Base-by-base conservation (phyloP, 2,888 invertebrate genomes). In the Athalia rosae region DNA sequence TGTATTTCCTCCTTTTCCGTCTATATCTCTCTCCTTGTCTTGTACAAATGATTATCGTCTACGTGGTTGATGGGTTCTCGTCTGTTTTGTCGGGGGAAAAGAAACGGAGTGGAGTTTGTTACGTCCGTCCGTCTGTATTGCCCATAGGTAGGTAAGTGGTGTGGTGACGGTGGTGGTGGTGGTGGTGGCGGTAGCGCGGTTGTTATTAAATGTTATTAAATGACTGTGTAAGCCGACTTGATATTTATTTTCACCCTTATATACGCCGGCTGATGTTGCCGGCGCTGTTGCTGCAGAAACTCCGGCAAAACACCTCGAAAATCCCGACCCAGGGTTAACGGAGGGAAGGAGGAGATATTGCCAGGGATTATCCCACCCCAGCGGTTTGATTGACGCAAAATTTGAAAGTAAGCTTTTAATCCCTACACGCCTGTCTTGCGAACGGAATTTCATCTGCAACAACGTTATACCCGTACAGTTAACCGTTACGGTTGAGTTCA, bases 351-450 rank as follows among this genome's bases (percentile, higher is more conserved):
- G 84, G 83, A 74, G 83, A 81, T 79, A 82, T 80, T 79, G 81
- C 79, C 78, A 78, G 80, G 86, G 86, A 87, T 87, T 85, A 87
- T 82, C 82, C 82, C 80, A 28, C 28, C 28, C 28, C 67, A 11
- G 76, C 67, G 82, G 80, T 82, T 82, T 85, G 87, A 87, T 85
- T 87, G 86, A 86, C 87, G 83, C 81, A 85, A 87, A 86, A 87
- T 85, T 85, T 84, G 86, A 86, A 86, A 84, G 84, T 80, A 85
- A 88, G 85, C 87, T 85, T 85, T 87, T 88, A 87, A 87, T 87
- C 86, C 62, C 45, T 15, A 59, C 56, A 43, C 61, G 50, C 45
- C 56, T 53, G 62, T 77, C 77, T 62, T 47, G 28, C 62, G 4
- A 3, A 41, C 28, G 28, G 28, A 28, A 28, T 28, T 28, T 28